Evolutionary conservation across 2,797 vertebrate genomes (phyloP).

Genomic region (Triplophysa yarkandensis): DNA sequence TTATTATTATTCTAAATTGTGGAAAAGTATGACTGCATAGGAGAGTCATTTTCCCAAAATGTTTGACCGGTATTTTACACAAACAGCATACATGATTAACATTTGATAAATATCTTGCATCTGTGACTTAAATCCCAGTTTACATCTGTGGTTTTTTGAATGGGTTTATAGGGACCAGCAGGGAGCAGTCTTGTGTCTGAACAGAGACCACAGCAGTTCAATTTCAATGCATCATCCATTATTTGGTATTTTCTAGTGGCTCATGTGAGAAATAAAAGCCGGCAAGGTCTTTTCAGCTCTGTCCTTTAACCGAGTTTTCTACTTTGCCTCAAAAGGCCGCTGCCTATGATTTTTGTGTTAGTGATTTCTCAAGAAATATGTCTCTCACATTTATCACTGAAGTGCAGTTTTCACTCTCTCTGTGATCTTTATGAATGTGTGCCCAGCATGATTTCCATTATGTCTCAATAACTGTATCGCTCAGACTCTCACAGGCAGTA

Average conservation of each 20-base stretch:
- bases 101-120: no score
- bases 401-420: neutral
- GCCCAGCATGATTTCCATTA: constrained; percentile 18
- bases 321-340: neutral
- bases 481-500: neutral
- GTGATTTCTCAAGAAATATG: constrained; percentile 61
- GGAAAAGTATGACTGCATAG: no score
- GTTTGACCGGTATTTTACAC: no score
- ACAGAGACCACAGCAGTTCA: neutral
- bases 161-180: neutral
- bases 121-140: no score
- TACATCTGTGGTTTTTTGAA: neutral
- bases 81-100: no score
- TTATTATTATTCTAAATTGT: no score
- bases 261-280: neutral
- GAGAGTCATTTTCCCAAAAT: no score
- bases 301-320: neutral
- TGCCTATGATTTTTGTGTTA: constrained; percentile 17
- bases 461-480: constrained; percentile 3
- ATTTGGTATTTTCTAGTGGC: neutral
- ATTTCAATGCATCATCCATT: neutral
- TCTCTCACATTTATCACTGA: neutral
- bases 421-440: constrained; percentile 22
- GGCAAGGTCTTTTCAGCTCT: neutral
- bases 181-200: constrained; percentile 3